Evolutionary conservation across 2,797 vertebrate species (phyloP).

Genomic region (Sitta carolinensis): DNA sequence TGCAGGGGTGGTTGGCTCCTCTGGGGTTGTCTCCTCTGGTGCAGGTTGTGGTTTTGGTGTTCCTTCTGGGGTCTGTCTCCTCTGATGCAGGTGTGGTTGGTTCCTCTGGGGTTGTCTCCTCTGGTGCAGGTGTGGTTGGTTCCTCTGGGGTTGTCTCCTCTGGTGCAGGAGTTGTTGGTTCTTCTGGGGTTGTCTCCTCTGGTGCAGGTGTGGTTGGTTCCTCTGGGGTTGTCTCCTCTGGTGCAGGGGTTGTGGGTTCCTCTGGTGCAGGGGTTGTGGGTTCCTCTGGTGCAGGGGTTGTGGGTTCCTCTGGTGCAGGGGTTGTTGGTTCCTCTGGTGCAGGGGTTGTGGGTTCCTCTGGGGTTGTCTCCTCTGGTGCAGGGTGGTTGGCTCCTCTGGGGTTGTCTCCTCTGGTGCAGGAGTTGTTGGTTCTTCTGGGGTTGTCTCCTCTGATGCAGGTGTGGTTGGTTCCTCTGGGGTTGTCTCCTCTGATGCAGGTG

Average conservation of each 20-base stretch:
- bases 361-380: neutral
- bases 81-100: neutral
- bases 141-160: neutral
- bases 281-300: neutral
- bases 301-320: too few species aligned
- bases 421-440: neutral
- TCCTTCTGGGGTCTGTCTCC: neutral
- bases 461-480: too few species aligned
- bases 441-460: accelerated
- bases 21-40: accelerated
- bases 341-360: accelerated
- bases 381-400: too few species aligned
- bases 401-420: neutral
- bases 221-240: neutral
- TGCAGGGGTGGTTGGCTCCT: accelerated
- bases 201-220: accelerated
- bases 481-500: too few species aligned
- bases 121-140: accelerated
- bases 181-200: accelerated
- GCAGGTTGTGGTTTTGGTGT: too few species aligned
- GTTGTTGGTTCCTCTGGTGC: neutral
- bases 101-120: neutral
- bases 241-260: too few species aligned
- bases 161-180: neutral
- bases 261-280: neutral